A percentile compares a stretch with the other conserved stretches of the same genome.
phyloP scores from a whole-genome alignment of 2,113 vertebrate species.

The Sisor rabdophorus region DNA sequence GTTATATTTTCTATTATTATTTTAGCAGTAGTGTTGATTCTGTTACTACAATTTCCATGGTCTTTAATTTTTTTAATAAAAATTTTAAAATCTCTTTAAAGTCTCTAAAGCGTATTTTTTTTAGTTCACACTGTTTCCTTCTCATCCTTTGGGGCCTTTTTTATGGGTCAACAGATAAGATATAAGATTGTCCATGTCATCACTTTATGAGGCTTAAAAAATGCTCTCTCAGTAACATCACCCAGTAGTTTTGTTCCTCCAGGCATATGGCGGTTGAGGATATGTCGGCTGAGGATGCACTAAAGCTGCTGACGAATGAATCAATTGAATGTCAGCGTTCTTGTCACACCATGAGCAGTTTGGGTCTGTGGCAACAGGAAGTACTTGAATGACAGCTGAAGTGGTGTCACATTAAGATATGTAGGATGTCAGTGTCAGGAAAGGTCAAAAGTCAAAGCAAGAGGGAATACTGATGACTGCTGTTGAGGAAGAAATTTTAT shows the following conservation, averaged over 20 bases:
- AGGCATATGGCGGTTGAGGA: neutral
- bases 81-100: no score
- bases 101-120: neutral
- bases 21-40: no score
- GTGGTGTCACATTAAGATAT: constrained; percentile 27
- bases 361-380: constrained; percentile 31
- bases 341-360: constrained; percentile 42
- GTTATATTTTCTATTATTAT: no score
- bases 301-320: constrained; percentile 59
- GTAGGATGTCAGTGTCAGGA: neutral
- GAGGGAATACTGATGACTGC: constrained; percentile 7
- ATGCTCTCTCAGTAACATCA: constrained; percentile 1
- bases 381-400: constrained; percentile 41
- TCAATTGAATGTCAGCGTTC: constrained; percentile 61
- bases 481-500: constrained; percentile 6
- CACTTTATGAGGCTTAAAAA: neutral
- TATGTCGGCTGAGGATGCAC: constrained; percentile 31
- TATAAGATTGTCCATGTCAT: constrained; percentile 24
- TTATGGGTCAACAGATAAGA: constrained; percentile 40
- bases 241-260: constrained; percentile 14
- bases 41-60: no score
- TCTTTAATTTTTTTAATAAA: no score
- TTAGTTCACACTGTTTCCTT: constrained; percentile 16
- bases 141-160: neutral
- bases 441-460: constrained; percentile 24